Evolutionary conservation across 2,113 vertebrate genomes (phyloP), one percentile per base, ranked within the genome.

Genomic region (Xiphophorus hellerii): DNA sequence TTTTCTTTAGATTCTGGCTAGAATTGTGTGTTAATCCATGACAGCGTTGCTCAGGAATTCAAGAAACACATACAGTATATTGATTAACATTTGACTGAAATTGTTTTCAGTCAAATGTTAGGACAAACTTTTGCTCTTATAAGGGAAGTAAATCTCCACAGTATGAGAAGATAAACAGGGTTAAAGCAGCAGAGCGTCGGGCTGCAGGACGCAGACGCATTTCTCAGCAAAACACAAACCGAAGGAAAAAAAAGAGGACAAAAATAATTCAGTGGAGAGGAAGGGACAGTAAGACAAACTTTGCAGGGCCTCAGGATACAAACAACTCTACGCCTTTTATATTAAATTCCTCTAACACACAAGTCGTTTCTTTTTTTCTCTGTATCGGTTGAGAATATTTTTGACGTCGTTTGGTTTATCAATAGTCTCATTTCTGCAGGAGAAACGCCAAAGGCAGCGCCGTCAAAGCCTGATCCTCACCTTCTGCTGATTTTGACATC

Each of bases 231-330:
- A 71, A 71, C 35, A 7, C 65, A 70, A 10, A 78, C 39, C 14
- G 6, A 69, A 78, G 60, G 66, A 35, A 9, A 35, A 30, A 73
- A 33, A 4, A 60, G n/a, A 74, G 29, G 15, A 29, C 44, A 77
- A 72, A 72, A 28, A 67, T 14, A 76, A 77, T 71, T 44, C 62
- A 68, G 67, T 75, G 39, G 70, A 75, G 69, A 80, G 51, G 74
- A 80, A 82, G 35, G 35, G 66, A 82, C 74, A 66, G 58, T 58
- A 62, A 84, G 78, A 82, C 76, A 68, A 73, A 54, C 13, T 78
- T 73, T 76, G 69, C 11, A 35, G 62, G 68, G 73, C 82, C 75
- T 81, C 73, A 68, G 78, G 82, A 71, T 15, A 60, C 29, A 73
- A 83, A 84, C 30, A 71, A 80, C 87, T 83, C 66, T n/a, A 42